Percentiles rank a stretch among this genome's conserved stretches.
Conservation (phyloP, 2,797 vertebrate genomes). For the Ceyx erithaca region DNA sequence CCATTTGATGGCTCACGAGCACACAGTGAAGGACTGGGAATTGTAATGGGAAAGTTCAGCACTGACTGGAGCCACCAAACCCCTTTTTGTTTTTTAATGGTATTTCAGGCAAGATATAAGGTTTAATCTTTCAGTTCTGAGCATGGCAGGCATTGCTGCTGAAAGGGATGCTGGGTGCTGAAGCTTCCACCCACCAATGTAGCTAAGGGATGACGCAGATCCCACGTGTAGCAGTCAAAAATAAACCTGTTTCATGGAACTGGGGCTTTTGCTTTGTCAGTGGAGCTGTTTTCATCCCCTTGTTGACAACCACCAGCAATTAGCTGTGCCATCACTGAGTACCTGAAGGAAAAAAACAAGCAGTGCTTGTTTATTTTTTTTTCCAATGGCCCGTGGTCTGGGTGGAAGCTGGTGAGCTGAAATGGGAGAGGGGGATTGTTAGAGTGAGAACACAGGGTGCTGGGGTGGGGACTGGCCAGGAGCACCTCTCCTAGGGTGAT, state of each 20-base stretch:
- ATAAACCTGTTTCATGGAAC: neutral
- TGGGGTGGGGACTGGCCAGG: neutral
- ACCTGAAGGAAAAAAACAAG: neutral
- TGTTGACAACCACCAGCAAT: neutral
- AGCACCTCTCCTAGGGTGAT: neutral
- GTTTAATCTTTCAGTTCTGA: neutral
- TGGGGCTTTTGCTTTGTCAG: neutral
- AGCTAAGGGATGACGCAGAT: constrained; percentile 23
- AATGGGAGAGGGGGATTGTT: neutral
- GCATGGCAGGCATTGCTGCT: neutral
- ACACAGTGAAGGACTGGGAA: neutral
- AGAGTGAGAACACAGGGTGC: neutral
- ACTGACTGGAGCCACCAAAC: neutral
- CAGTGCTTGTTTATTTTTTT: rapidly evolving
- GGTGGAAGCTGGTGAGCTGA: neutral
- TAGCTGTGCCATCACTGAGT: neutral
- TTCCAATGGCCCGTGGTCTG: neutral
- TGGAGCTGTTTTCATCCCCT: neutral
- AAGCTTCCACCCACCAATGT: neutral
- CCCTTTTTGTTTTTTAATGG: neutral
- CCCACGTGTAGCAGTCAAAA: neutral
- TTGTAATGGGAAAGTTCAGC: neutral
- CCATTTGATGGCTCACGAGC: neutral
- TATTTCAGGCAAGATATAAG: neutral
- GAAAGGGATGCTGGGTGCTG: neutral